Evolutionary conservation across 2,113 vertebrate species (phyloP).

Genomic region (Stigmatopora nigra): DNA sequence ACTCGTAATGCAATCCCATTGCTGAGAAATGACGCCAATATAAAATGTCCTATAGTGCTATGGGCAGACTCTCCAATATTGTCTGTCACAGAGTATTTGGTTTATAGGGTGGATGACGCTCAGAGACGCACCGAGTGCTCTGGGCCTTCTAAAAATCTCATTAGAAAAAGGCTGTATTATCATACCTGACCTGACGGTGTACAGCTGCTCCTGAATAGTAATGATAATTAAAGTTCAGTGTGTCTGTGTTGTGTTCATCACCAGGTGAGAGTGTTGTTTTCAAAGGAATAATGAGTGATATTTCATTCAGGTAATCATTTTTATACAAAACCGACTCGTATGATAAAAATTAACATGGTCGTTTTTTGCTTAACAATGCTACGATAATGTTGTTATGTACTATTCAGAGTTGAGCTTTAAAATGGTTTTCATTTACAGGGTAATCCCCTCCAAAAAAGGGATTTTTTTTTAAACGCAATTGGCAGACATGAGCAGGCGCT

Average conservation of each 20-base stretch:
- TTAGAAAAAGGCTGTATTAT: slow-evolving; percentile 50
- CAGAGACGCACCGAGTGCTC: slow-evolving; percentile 26
- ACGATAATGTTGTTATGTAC: neutral
- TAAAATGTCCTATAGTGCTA: slow-evolving; percentile 44
- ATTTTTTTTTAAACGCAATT: no score
- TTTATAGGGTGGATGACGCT: slow-evolving; percentile 29
- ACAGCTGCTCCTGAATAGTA: slow-evolving; percentile 20
- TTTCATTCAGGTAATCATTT: neutral
- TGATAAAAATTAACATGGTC: neutral
- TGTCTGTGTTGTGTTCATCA: slow-evolving; percentile 15
- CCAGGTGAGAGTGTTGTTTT: slow-evolving; percentile 20
- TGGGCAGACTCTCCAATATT: slow-evolving; percentile 29
- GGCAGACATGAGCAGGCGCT: no score
- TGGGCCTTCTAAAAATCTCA: slow-evolving; percentile 53
- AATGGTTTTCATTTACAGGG: neutral
- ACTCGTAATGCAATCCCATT: slow-evolving; percentile 29
- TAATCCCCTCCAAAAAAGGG: neutral
- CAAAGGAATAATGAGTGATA: neutral
- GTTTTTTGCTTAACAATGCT: neutral
- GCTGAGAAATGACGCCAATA: slow-evolving; percentile 19
- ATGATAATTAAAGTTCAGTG: slow-evolving; percentile 19
- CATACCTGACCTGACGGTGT: slow-evolving; percentile 32
- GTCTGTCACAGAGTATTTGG: slow-evolving; percentile 28
- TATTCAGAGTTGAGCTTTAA: neutral
- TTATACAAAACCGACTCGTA: neutral